These are phyloP conservation scores for Ostrea edulis DNA, from an alignment of 1,140 invertebrate genomes.

Conservation along the genomic window DNA sequence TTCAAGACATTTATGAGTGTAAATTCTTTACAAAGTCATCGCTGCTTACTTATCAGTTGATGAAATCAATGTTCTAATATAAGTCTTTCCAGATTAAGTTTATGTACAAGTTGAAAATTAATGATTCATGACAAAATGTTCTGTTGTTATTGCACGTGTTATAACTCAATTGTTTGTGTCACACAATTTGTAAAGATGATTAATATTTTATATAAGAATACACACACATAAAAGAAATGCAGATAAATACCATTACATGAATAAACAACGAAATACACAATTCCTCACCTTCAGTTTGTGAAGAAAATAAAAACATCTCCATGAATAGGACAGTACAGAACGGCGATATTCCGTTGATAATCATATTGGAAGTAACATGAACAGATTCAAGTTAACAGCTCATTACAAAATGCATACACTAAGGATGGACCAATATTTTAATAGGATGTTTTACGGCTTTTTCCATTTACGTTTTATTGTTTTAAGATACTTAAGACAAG, in stretches of 20 bases:
- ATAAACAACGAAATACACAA: not conserved
- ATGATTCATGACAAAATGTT: no score
- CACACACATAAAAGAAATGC: not conserved
- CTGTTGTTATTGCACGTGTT: no score
- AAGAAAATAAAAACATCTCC: not conserved
- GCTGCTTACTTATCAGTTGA: no score
- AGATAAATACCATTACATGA: not conserved
- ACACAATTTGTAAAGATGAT: no score
- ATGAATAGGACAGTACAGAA: not conserved
- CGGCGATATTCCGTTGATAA: not conserved
- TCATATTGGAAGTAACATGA: not conserved
- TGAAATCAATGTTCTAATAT: no score
- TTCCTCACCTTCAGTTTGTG: not conserved
- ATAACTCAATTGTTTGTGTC: no score
- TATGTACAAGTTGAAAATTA: no score
- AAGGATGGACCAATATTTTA: not conserved
- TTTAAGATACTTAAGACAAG: not conserved
- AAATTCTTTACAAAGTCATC: no score
- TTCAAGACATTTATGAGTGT: no score
- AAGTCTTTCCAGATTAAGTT: no score
- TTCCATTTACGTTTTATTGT: constrained; percentile 4
- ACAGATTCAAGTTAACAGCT: not conserved
- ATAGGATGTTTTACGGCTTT: not conserved
- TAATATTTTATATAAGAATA: no score
- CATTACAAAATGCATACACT: not conserved